Evolutionary conservation across 2,113 vertebrate genomes (phyloP), one percentile per base, ranked within the genome.

Genomic region (Oncorhynchus mykiss): DNA sequence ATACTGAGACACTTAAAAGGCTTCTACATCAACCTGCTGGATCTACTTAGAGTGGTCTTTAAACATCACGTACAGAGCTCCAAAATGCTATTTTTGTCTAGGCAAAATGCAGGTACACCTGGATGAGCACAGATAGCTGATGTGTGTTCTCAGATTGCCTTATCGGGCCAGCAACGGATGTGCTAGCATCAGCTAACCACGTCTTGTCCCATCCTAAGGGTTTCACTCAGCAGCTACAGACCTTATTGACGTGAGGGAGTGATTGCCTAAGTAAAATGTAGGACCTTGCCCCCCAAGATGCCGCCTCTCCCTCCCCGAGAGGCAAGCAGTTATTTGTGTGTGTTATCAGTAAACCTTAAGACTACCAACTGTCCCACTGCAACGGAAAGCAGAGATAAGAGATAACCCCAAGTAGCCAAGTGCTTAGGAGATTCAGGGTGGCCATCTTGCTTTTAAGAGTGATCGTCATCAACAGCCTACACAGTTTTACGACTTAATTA

Each of bases 261-360:
- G 80, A 79, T 79, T 84, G 70, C 74, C 75, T 82, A 77, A 45
- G 39, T 20, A 57, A 1, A 57, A 72, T 14, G 51, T 29, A 27
- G 51, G 65, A 91, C 88, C 90, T 89, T 84, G 78, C 20, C 20
- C 39, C 39, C 74, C 83, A 57, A 54, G 48, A 1, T 31, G 18
- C 48, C 34, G 25, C 14, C 66, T 11, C 14, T 49, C 27, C 31
- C 24, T 11, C 25, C 20, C 14, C 20, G 22, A 48, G 67, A 75
- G 49, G 51, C 45, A 60, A 67, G 71, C 57, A 64, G 48, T 80
- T 74, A 81, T 74, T 81, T 87, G 79, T 83, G 74, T 22, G 68
- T 83, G 80, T 78, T 92, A 91, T 91, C 91, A 90, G 87, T 74
- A 67, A 87, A 89, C 85, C 82, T 88, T 90, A 86, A 83, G 88